These are phyloP conservation scores for Erannis defoliaria DNA, from an alignment of 2,888 invertebrate species.

Conservation along the genomic window DNA sequence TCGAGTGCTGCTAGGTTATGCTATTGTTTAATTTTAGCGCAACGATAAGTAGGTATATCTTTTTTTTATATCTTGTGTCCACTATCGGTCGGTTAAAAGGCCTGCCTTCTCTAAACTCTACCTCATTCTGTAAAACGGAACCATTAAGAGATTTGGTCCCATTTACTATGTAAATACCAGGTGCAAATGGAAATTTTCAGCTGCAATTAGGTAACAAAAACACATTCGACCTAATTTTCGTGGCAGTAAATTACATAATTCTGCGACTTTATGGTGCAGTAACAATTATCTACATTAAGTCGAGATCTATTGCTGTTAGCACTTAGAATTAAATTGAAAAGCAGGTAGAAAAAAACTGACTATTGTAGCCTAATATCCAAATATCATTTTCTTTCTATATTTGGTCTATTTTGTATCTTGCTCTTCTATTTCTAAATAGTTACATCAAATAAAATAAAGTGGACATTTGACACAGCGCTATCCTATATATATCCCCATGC, in stretches of 20 bases:
- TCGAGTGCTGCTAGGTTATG: too few relatives aligned
- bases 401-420: too few relatives aligned
- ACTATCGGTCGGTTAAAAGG: neutral
- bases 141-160: constrained; percentile 54
- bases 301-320: constrained; percentile 19
- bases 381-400: too few relatives aligned
- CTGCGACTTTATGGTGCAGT: constrained; percentile 23
- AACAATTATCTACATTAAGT: constrained; percentile 25
- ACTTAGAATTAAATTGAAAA: constrained; percentile 12
- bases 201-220: constrained; percentile 52
- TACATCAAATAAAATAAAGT: too few relatives aligned
- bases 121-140: constrained; percentile 33
- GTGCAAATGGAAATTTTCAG: constrained; percentile 54
- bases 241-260: constrained; percentile 30
- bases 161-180: constrained; percentile 57
- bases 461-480: too few relatives aligned
- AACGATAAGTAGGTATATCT: too few relatives aligned
- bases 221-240: constrained; percentile 35
- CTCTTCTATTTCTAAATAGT: too few relatives aligned
- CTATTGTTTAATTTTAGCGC: too few relatives aligned
- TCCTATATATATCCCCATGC: too few relatives aligned
- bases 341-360: neutral
- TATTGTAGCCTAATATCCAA: neutral
- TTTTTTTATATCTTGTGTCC: too few relatives aligned
- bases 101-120: constrained; percentile 3